Evolutionary conservation across 1,140 invertebrate species (phyloP), one percentile per base, ranked within the genome.

Genomic region (Pomacea maculata): DNA sequence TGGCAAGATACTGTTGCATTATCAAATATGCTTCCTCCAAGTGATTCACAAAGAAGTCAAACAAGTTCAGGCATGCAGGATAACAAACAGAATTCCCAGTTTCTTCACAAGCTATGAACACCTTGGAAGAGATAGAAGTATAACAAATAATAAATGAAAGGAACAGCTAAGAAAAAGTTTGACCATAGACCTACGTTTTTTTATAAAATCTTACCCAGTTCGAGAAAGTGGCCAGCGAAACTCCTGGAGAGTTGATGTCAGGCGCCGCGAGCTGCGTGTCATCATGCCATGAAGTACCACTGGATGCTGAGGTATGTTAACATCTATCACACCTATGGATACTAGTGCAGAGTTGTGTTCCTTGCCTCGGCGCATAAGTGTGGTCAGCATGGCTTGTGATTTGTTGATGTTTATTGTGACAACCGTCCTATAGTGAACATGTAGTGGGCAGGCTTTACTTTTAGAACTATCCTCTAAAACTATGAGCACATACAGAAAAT

Each of bases 231-330:
- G 86, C 82, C 88, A 84, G 21, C 88, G 81, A 75, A 91, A 91
- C 80, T 91, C 90, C 76, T 89, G 89, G 17, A 91, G 82, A 0
- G 91, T 91, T 29, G 85, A 85, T 10, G 89, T 90, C 7, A 99
- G 92, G 88, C 98, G 96, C 86, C 97, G 96, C 78, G 96, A 97
- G 68, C 97, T 96, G 85, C 97, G 93, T 0, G 97, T 97, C 94
- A 99, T 97, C 96, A 99, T 98, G 74, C 97, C 97, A 90, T 99
- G 98, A 77, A 99, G 92, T 55, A 96, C 97, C 0, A 98, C 96
- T 0, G 98, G 97, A 93, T 99, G 97, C 89, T 99, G 97, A 5
- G 98, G 98, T 88, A 99, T 97, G 90, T 98, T 96, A 75, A 99
- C 95, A 84, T 96, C 95, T 0, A 99, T 95, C 61, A 95, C 94